Conservation (phyloP, 2,113 vertebrate genomes). For the Patagioenas fasciata region DNA sequence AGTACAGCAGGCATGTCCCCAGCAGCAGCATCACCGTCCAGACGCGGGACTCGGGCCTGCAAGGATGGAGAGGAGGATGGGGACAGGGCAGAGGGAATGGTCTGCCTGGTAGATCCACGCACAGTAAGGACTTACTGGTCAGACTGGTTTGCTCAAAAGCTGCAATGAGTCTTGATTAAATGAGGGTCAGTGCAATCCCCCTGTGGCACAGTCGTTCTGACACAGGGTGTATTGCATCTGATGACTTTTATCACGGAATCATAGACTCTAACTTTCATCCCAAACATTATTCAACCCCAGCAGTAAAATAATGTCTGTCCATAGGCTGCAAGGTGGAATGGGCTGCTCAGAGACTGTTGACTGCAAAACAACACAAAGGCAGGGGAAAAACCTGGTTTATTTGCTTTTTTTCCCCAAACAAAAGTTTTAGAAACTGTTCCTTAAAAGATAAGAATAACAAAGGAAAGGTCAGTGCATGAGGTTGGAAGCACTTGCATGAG, state of each 20-base stretch:
- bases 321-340: fast-evolving
- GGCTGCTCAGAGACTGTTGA: fast-evolving
- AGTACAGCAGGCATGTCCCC: constrained; percentile 94
- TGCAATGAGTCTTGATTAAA: fast-evolving
- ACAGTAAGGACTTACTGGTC: fast-evolving
- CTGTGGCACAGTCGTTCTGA: fast-evolving
- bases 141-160: neutral
- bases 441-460: neutral
- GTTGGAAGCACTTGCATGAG: neutral
- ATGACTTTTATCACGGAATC: neutral
- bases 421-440: neutral
- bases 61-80: neutral
- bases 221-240: neutral
- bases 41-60: constrained; percentile 82
- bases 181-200: neutral
- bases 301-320: neutral
- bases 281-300: neutral
- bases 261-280: neutral
- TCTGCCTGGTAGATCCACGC: fast-evolving
- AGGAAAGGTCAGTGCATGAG: neutral
- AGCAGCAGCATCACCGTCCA: constrained; percentile 89
- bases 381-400: neutral
- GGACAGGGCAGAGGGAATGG: neutral
- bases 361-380: neutral
- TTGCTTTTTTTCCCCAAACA: neutral